Evolutionary conservation across 2,888 invertebrate species (phyloP).

Genomic region (Trachelus stipa): DNA sequence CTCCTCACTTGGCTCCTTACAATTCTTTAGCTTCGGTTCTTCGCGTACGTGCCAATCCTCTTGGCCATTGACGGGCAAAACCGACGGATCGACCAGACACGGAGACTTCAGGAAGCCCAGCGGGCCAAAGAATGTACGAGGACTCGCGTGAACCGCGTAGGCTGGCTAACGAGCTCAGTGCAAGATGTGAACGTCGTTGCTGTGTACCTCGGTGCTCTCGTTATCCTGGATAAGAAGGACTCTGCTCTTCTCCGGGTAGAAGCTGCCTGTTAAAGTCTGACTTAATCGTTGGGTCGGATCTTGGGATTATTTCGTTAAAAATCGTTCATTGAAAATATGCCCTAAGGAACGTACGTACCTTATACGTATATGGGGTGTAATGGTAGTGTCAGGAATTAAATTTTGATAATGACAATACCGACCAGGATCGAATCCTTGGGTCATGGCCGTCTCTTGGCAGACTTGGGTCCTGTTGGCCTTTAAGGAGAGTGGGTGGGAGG

Average conservation of each 20-base stretch:
- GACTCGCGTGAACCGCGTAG: conserved; percentile 59
- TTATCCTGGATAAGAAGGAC: conserved; percentile 43
- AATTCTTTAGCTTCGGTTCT: not conserved
- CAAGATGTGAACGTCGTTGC: conserved; percentile 54
- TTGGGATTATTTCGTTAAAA: conserved; percentile 23
- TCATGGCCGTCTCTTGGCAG: not conserved
- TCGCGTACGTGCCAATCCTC: not conserved
- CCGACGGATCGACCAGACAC: conserved; percentile 25
- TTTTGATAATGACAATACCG: not conserved
- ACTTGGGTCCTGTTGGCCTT: not conserved
- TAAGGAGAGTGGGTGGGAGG: not conserved
- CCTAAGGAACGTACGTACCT: too few species aligned
- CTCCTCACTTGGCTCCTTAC: not conserved
- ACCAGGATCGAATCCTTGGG: not conserved
- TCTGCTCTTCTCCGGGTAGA: not conserved
- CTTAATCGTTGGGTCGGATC: conserved; percentile 60
- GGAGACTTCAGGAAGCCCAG: conserved; percentile 20
- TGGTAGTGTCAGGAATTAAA: too few species aligned
- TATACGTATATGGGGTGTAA: not conserved
- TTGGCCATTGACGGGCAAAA: conserved; percentile 37
- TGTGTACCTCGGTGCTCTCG: conserved; percentile 48
- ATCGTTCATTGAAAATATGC: not conserved
- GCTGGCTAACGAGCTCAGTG: conserved; percentile 55
- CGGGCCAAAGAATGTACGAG: conserved; percentile 32
- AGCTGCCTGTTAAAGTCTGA: conserved; percentile 34